Base-by-base conservation (phyloP, 2,888 invertebrate genomes). In the Teleogryllus oceanicus region DNA sequence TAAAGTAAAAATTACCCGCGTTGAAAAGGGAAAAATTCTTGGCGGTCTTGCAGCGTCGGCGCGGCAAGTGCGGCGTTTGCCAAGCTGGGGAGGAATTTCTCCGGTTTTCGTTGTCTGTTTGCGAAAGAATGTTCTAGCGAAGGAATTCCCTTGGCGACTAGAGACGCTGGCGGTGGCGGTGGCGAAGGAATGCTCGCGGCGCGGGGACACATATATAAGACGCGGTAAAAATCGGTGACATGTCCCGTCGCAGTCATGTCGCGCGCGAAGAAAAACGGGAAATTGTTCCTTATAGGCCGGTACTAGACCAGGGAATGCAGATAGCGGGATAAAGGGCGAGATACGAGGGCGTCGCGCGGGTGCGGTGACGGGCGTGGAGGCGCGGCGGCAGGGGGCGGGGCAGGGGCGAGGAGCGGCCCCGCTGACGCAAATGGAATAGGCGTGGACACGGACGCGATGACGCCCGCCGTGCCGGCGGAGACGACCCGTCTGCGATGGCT, bases 1-100 rank as follows among this genome's bases (percentile, higher is more conserved):
- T 62, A 62, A 62, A 62, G 62, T 13, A 62, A 62, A 62, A 62
- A 62, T 62, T 62, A 62, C 62, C 62, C 62, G 62, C 62, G 62
- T 62, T 62, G 62, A 62, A 62, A 62, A 62, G 62, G n/a, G 62
- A 62, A 62, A n/a, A 62, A 62, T 62, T 62, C 62, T 62, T 62
- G 62, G 62, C 62, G n/a, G 62, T 62, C 62, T 62, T 62, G 62
- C 62, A 62, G 62, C 13, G 62, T 62, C 16, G 62, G 62, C 16
- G 62, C 62, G 62, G 62, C 16, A n/a, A 62, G 62, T 62, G 62
- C 62, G 62, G 62, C 62, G 62, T 62, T 62, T 62, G 62, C 62
- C 13, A 13, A 62, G 62, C 13, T 10, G 3, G 62, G n/a, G 62
- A 12, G 13, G 62, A 12, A 62, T 11, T 62, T 62, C 13, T 12